Conservation (phyloP, 2,888 invertebrate species). For the Tipula vernalis region DNA sequence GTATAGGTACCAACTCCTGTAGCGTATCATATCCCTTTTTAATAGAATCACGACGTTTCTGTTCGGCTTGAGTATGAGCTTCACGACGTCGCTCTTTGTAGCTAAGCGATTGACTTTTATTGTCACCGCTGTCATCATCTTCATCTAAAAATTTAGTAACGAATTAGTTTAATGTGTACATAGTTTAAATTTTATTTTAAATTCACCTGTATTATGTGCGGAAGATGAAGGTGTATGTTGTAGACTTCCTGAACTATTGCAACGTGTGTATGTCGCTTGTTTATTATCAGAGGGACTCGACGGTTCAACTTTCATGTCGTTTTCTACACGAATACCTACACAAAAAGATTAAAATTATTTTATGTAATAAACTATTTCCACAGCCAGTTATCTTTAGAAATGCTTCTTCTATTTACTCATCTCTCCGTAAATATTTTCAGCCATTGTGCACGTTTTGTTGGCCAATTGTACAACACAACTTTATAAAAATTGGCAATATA, state of each 20-base stretch:
- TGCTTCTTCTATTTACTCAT: neutral
- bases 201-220: slow-evolving; percentile 61
- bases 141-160: slow-evolving; percentile 36
- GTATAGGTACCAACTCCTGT: slow-evolving; percentile 86
- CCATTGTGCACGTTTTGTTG: neutral
- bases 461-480: neutral
- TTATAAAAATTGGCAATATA: neutral
- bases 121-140: slow-evolving; percentile 50
- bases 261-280: slow-evolving; percentile 50
- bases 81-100: slow-evolving; percentile 89
- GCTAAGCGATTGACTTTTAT: slow-evolving; percentile 52
- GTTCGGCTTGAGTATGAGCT: slow-evolving; percentile 93
- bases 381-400: neutral
- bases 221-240: slow-evolving; percentile 62
- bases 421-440: slow-evolving; percentile 9
- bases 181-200: slow-evolving; percentile 14
- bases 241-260: slow-evolving; percentile 65
- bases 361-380: neutral
- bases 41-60: slow-evolving; percentile 91
- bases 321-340: neutral
- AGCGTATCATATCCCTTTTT: slow-evolving; percentile 93
- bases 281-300: slow-evolving; percentile 43
- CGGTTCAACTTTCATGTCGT: slow-evolving; percentile 41
- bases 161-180: neutral
- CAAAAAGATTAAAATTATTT: neutral